Percentiles rank a stretch among this genome's conserved stretches.
Evolutionary conservation across 2,113 vertebrate species (phyloP).

Genomic region (Leucoraja erinaceus): DNA sequence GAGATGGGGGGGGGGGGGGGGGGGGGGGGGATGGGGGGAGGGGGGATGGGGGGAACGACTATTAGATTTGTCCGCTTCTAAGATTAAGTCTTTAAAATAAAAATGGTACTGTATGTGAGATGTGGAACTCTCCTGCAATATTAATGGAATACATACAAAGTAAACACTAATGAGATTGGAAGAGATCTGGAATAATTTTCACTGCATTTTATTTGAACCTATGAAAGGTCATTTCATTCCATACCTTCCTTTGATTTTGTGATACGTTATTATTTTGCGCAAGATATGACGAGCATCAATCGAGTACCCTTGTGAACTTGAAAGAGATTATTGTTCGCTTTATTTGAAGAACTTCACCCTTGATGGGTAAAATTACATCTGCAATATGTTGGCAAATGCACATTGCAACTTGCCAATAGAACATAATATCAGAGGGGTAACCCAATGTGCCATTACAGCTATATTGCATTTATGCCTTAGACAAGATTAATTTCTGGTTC

Average conservation of each 20-base stretch:
- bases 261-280: background rate
- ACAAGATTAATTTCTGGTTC: no score
- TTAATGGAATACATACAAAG: background rate
- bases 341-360: background rate
- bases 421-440: no score
- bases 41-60: background rate
- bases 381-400: no score
- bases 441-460: no score
- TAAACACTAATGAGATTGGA: background rate
- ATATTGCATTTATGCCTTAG: no score
- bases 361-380: no score
- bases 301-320: background rate
- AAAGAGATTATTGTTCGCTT: background rate
- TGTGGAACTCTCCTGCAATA: background rate
- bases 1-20: no score
- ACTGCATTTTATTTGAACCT: background rate
- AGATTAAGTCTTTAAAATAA: background rate
- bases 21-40: no score
- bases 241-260: background rate
- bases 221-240: background rate
- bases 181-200: background rate
- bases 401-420: no score
- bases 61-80: background rate
- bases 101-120: background rate
- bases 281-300: background rate